These are phyloP conservation scores for Meloidogyne exigua DNA, from an alignment of 1,140 invertebrate species.

Conservation along the genomic window DNA sequence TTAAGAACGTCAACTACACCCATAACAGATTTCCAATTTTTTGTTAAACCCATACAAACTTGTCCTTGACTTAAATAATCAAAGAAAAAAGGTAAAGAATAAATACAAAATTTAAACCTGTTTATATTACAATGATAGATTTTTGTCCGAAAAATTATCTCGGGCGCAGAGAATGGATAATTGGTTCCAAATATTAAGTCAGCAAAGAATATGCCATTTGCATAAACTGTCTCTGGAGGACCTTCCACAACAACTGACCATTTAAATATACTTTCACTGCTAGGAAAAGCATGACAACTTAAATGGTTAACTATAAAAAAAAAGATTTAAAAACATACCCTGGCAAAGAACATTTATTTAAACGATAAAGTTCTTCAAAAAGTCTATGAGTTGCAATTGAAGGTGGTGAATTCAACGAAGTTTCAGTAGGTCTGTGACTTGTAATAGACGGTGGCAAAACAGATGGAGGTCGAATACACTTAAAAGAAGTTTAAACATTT, in stretches of 20 bases:
- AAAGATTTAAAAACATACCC: background rate
- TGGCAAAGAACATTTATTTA: background rate
- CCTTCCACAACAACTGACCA: constrained; percentile 43
- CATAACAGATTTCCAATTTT: background rate
- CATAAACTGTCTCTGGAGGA: constrained; percentile 40
- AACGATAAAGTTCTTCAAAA: background rate
- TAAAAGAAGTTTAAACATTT: too few relatives aligned
- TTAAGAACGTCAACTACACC: constrained; percentile 16
- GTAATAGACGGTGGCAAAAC: background rate
- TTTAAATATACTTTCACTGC: constrained; percentile 39
- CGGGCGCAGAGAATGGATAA: constrained; percentile 34
- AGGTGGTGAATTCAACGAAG: background rate
- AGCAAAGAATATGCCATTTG: constrained; percentile 43
- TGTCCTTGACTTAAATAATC: constrained; percentile 11
- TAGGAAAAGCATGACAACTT: constrained; percentile 32
- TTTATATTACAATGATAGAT: constrained; percentile 50
- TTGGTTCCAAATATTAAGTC: constrained; percentile 32
- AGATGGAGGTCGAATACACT: too few relatives aligned
- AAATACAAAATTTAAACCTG: constrained; percentile 14
- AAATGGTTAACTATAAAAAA: background rate
- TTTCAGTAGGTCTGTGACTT: too few relatives aligned
- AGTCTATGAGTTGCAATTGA: background rate
- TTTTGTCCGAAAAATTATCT: constrained; percentile 42
- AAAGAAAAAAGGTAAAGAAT: background rate
- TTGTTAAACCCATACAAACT: background rate